Evolutionary conservation across 2,797 vertebrate species (phyloP), one percentile per base, ranked within the genome.

Genomic region (Arrhamphus sclerolepis): DNA sequence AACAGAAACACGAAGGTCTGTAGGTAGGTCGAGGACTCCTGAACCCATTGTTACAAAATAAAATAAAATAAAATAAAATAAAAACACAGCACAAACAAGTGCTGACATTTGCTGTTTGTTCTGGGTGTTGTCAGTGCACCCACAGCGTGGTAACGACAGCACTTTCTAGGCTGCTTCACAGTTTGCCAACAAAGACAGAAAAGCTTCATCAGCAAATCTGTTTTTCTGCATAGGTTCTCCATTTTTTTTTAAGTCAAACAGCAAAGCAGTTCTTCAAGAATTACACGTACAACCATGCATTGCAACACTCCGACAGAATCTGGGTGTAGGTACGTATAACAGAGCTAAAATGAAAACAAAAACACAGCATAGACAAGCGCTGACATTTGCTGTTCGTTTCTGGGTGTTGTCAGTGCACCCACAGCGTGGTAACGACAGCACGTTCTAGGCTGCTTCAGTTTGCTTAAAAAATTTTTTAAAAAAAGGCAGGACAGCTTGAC

Each of bases 131-230:
- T 43, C 49, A 14, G 49, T 47, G n/a, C 20, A 6, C 60, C 66
- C 68, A 61, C 50, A 1, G 22, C 8, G 60, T 11, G 50, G 72
- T 46, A 17, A 51, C 56, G 64, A 66, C 53, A 46, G 65, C 67
- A 70, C 51, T 53, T 85, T 78, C 65, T 53, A 51, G 51, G 62
- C 54, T 46, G 26, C 54, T 40, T 48, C 46, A 14, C 31, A 11
- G 55, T 56, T 42, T 43, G 53, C 54, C 17, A 54, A 64, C 31
- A 34, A 34, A 34, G 13, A 10, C 31, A 57, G 46, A 70, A 72
- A 48, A 46, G 77, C 80, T 19, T 10, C 57, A 24, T 0, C 65
- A 81, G 72, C 86, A 82, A 1, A 69, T 70, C 56, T 44, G 41
- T 56, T 82, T 13, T 77, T 62, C 78, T 70, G 59, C 20, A 55